Percentiles rank a stretch among this genome's conserved stretches.
Conservation (phyloP, 2,888 invertebrate genomes). For the Nephrotoma appendiculata region DNA sequence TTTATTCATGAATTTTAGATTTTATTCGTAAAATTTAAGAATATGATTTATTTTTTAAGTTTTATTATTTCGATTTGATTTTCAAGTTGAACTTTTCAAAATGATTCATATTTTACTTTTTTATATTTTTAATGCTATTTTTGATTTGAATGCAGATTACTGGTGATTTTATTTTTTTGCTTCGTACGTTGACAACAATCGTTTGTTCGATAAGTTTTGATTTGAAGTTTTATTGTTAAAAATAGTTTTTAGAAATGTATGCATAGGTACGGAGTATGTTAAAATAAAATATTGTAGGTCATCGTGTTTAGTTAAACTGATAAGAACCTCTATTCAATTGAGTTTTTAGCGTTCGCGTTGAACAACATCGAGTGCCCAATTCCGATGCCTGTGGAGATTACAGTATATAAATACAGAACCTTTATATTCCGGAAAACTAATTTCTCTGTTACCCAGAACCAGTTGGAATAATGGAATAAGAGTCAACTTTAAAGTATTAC, state of each 20-base stretch:
- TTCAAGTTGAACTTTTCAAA: neutral
- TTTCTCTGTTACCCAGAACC: too few species aligned
- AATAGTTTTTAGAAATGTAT: neutral
- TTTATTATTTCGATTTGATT: neutral
- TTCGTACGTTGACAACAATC: neutral
- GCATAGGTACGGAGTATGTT: too few species aligned
- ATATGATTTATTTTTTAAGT: neutral
- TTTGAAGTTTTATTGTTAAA: neutral
- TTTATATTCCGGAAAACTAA: too few species aligned
- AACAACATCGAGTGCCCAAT: too few species aligned
- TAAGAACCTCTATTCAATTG: too few species aligned
- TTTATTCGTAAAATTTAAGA: neutral
- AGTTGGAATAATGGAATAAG: too few species aligned
- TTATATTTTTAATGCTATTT: neutral
- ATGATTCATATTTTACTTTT: neutral
- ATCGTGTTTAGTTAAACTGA: too few species aligned
- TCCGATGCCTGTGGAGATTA: too few species aligned
- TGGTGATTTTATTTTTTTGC: neutral
- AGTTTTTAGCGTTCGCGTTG: too few species aligned
- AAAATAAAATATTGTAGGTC: too few species aligned
- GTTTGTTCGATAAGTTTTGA: neutral
- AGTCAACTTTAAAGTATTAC: too few species aligned
- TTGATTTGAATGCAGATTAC: neutral
- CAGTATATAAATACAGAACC: too few species aligned
- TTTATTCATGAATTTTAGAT: neutral